Evolutionary conservation across 2,888 invertebrate species (phyloP), one percentile per base, ranked within the genome.

Genomic region (Agrochola circellaris): DNA sequence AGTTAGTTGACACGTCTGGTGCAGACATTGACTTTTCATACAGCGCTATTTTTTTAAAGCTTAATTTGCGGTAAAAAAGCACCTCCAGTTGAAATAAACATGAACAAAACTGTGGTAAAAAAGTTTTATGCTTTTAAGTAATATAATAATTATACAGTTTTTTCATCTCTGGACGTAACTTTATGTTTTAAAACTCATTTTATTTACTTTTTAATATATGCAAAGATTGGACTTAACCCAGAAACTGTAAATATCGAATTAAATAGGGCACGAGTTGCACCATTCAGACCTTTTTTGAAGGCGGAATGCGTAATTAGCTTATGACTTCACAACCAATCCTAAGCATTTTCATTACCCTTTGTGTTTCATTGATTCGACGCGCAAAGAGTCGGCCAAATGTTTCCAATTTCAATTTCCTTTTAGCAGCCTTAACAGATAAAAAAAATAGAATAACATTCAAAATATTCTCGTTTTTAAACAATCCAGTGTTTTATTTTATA

Each of bases 271-370:
- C 3, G 26, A 17, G 17, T 17, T 17, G 30, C 30, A 60, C 26
- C 30, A 30, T 17, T 60, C 26, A 30, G 0, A 2, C 8, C 23
- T 17, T 20, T 60, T 65, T 66, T 56, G 2, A 51, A 48, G 23
- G 6, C 0, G 6, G 30, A 23, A 34, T 67, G 8, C 11, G 15
- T 74, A 80, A 79, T 71, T 73, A 74, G 34, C 48, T 54, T 73
- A 78, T 85, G 72, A 81, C 76, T 82, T 67, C 67, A 71, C 65
- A 85, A 77, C 70, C 66, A 84, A 79, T n/a, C n/a, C n/a, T 85
- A 83, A 79, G 68, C 75, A 87, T 82, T 88, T 86, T 82, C 79
- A 85, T 84, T 84, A 75, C 77, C 72, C 86, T 89, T 87, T 87
- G 79, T 86, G 84, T 77, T 83, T 72, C 72, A 87, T 76, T 88